Conservation (phyloP, 2,797 vertebrate genomes). For the Mico argentatus region DNA sequence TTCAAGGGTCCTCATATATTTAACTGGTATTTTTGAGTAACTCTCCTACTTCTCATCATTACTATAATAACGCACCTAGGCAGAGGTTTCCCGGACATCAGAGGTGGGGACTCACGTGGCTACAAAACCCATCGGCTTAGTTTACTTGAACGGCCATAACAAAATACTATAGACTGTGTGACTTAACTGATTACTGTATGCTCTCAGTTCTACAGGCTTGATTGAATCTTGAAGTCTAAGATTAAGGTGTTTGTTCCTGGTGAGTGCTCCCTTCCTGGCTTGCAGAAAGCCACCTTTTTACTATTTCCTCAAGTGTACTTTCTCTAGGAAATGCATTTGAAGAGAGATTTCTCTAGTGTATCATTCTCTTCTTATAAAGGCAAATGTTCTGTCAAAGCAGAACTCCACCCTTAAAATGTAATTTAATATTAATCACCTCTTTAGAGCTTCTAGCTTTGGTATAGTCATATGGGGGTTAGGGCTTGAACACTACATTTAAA, state of each 20-base stretch:
- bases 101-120: not conserved
- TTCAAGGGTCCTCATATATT: slow-evolving; percentile 1
- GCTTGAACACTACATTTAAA: not conserved
- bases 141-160: not conserved
- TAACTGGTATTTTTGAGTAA: not conserved
- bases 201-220: not conserved
- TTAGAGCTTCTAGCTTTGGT: not conserved
- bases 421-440: not conserved
- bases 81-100: not conserved
- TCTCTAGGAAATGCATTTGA: not conserved
- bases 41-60: not conserved
- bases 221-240: not conserved
- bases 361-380: not conserved
- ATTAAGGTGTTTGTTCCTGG: not conserved
- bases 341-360: not conserved
- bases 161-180: not conserved
- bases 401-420: not conserved
- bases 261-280: not conserved
- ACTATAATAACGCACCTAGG: not conserved
- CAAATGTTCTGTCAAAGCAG: not conserved
- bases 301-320: not conserved
- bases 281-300: not conserved
- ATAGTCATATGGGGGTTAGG: not conserved
- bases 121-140: not conserved
- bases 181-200: not conserved